phyloP scores from a whole-genome alignment of 2,888 invertebrate species.

The Drosophila antonietae region DNA sequence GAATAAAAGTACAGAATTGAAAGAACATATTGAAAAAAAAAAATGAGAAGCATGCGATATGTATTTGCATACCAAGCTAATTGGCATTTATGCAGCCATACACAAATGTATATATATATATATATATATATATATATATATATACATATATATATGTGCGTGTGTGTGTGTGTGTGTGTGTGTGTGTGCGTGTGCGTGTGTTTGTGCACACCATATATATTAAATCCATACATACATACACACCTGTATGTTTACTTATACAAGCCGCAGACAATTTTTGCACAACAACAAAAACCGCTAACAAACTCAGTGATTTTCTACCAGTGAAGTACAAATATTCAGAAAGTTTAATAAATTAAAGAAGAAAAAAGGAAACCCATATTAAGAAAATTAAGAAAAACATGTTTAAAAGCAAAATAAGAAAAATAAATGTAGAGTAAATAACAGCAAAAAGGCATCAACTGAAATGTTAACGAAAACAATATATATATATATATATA shows the following conservation, averaged over 20 bases:
- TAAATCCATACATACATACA: constrained; percentile 22
- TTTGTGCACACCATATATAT: neutral
- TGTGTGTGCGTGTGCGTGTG: too few species aligned
- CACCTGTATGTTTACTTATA: constrained; percentile 35
- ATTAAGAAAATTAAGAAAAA: constrained; percentile 17
- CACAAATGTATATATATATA: neutral
- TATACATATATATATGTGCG: neutral
- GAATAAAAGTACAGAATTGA: constrained; percentile 58
- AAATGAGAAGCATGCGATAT: constrained; percentile 20
- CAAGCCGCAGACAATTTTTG: constrained; percentile 55
- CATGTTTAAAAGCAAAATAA: neutral
- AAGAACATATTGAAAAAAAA: constrained; percentile 43
- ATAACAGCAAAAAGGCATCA: neutral
- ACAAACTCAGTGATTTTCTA: constrained; percentile 85
- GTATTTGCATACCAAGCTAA: constrained; percentile 40
- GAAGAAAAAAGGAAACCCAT: constrained; percentile 19
- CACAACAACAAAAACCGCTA: constrained; percentile 63
- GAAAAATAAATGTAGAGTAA: neutral
- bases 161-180: neutral
- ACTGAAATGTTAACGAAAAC: neutral
- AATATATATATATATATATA: neutral
- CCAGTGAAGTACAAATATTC: constrained; percentile 85
- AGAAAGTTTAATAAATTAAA: constrained; percentile 52
- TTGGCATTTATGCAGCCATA: neutral
- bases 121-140: neutral